Evolutionary conservation across 2,797 vertebrate genomes (phyloP).

Genomic region (Columba guinea): DNA sequence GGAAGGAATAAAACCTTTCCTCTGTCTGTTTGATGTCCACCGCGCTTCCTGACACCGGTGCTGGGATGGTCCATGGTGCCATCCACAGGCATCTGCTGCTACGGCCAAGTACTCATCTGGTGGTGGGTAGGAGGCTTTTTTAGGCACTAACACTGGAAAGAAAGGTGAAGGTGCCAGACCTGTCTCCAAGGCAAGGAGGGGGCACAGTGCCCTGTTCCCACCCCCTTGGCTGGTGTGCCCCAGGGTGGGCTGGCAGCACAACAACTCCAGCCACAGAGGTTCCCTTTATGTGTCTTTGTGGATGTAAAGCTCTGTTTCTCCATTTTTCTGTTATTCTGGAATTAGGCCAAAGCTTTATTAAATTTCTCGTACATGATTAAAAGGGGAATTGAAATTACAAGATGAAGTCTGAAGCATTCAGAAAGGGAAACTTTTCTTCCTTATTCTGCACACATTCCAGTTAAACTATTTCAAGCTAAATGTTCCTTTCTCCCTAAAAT

Average conservation of each 20-base stretch:
- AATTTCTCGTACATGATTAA: not conserved
- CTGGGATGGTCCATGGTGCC: fast-evolving
- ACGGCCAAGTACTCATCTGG: fast-evolving
- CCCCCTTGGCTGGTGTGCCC: fast-evolving
- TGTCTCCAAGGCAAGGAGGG: not conserved
- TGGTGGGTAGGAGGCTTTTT: fast-evolving
- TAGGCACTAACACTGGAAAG: not conserved
- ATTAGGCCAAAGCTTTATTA: not conserved
- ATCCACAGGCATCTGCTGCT: fast-evolving
- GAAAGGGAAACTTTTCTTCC: not conserved
- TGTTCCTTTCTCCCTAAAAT: not conserved
- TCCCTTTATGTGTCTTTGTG: not conserved
- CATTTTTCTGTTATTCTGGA: not conserved
- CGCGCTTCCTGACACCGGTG: fast-evolving
- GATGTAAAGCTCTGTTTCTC: fast-evolving
- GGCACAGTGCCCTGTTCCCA: fast-evolving
- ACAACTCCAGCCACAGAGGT: not conserved
- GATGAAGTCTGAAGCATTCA: not conserved
- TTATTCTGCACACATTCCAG: not conserved
- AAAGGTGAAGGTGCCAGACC: not conserved
- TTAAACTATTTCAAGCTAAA: not conserved
- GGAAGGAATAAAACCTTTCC: not conserved
- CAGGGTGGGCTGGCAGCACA: not conserved
- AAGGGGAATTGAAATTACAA: not conserved
- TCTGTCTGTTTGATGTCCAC: not conserved